phyloP scores from a whole-genome alignment of 2,113 vertebrate genomes.

The Anhinga anhinga region DNA sequence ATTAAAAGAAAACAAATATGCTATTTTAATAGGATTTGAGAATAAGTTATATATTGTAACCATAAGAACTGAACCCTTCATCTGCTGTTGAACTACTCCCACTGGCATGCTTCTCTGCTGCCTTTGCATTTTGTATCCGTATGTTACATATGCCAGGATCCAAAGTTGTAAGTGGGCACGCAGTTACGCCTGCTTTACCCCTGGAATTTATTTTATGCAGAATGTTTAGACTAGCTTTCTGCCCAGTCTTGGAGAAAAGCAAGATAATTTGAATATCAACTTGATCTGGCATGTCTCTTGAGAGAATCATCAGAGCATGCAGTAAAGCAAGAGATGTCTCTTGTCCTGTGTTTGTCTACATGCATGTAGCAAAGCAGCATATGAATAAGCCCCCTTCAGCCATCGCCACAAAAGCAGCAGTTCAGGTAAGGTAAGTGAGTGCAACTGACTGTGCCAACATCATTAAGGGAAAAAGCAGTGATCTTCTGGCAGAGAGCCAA shows the following conservation, averaged over 20 bases:
- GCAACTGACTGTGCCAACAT: background rate
- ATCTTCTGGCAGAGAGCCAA: background rate
- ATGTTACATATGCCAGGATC: background rate
- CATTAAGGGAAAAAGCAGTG: background rate
- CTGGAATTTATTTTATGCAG: background rate
- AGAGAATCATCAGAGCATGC: background rate
- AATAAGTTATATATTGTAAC: background rate
- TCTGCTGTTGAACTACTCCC: background rate
- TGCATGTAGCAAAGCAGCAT: background rate
- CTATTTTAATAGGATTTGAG: background rate
- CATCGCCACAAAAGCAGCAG: background rate
- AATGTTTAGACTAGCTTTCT: background rate
- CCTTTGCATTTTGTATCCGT: background rate
- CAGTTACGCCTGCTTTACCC: background rate
- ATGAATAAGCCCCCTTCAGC: background rate
- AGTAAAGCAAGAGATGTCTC: background rate
- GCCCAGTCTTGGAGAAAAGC: background rate
- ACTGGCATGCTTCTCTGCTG: background rate
- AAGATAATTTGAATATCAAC: background rate
- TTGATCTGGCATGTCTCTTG: background rate
- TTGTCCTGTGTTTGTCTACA: background rate
- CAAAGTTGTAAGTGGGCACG: background rate
- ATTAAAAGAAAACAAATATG: background rate
- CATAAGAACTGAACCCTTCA: background rate
- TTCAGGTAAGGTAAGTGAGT: background rate